Evolutionary conservation across 2,888 invertebrate genomes (phyloP).

Genomic region (Drosophila helvetica): DNA sequence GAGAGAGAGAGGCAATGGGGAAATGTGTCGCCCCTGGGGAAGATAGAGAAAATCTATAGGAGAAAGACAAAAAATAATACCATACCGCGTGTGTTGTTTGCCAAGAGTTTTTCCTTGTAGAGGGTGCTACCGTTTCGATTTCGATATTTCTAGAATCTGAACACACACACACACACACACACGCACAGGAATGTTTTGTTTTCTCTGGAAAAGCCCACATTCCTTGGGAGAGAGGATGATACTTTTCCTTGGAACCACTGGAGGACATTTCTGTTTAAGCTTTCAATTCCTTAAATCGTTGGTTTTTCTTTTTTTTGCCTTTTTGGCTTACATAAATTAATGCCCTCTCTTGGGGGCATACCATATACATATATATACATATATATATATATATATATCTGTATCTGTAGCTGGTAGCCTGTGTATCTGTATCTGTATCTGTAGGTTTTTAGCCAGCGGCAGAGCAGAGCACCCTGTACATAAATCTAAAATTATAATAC

Average conservation of each 20-base stretch:
- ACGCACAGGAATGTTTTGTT: neutral
- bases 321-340: conserved; percentile 45
- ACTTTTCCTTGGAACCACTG: conserved; percentile 6
- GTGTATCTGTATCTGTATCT: neutral
- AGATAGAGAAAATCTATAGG: conserved; percentile 20
- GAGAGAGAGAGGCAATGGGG: conserved; percentile 28
- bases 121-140: conserved; percentile 24
- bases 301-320: conserved; percentile 38
- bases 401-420: neutral
- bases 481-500: conserved; percentile 74
- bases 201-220: conserved; percentile 15
- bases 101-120: conserved; percentile 28
- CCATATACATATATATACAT: neutral
- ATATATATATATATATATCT: too few relatives aligned
- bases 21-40: conserved; percentile 40
- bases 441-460: conserved; percentile 8
- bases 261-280: conserved; percentile 22
- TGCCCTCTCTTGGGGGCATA: conserved; percentile 20
- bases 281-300: conserved; percentile 45
- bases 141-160: conserved; percentile 2
- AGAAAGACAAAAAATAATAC: neutral
- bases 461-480: conserved; percentile 61
- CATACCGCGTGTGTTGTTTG: neutral
- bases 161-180: too few relatives aligned
- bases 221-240: neutral